Percentiles rank a stretch among this genome's conserved stretches.
Conservation (phyloP, 1,140 invertebrate species). For the Drosophila obscura region DNA sequence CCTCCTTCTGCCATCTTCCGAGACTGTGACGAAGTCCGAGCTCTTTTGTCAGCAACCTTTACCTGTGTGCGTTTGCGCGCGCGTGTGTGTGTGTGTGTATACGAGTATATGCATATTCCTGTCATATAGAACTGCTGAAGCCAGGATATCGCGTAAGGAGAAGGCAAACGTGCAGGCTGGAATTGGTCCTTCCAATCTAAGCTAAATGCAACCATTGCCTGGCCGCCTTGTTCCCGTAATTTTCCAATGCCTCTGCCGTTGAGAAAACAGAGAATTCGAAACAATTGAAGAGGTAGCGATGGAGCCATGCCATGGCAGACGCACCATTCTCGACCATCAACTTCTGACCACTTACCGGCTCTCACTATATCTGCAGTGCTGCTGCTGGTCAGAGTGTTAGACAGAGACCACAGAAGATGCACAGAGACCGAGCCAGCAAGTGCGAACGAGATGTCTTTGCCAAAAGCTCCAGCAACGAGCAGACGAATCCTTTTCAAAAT, state of each 20-base stretch:
- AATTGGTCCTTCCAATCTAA: slow-evolving; percentile 81
- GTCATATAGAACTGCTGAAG: slow-evolving; percentile 31
- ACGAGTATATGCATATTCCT: slow-evolving; percentile 13
- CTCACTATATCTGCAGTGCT: slow-evolving; percentile 59
- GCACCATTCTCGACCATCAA: slow-evolving; percentile 81
- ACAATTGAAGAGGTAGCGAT: slow-evolving; percentile 73
- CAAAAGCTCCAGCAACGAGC: slow-evolving; percentile 73
- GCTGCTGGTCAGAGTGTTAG: slow-evolving; percentile 28
- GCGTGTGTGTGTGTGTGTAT: slow-evolving; percentile 8
- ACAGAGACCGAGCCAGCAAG: slow-evolving; percentile 34
- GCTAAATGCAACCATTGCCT: slow-evolving; percentile 69
- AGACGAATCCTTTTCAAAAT: slow-evolving; percentile 80
- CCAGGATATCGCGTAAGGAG: slow-evolving; percentile 78
- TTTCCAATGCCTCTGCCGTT: slow-evolving; percentile 42
- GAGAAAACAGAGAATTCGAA: slow-evolving; percentile 77
- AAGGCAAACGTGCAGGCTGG: slow-evolving; percentile 72
- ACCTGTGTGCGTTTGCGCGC: slow-evolving; percentile 40
- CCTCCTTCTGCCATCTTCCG: slow-evolving; percentile 49
- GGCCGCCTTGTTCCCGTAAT: slow-evolving; percentile 34
- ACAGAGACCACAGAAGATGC: slow-evolving; percentile 29
- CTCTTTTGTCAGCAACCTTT: slow-evolving; percentile 72
- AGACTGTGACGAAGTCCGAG: slow-evolving; percentile 57
- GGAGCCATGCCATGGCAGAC: slow-evolving; percentile 52
- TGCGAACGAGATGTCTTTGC: slow-evolving; percentile 54
- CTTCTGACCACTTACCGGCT: slow-evolving; percentile 77